A percentile compares a stretch with the other conserved stretches of the same genome.
Evolutionary conservation across 2,113 vertebrate genomes (phyloP).

Genomic region (Bambusicola thoracicus): DNA sequence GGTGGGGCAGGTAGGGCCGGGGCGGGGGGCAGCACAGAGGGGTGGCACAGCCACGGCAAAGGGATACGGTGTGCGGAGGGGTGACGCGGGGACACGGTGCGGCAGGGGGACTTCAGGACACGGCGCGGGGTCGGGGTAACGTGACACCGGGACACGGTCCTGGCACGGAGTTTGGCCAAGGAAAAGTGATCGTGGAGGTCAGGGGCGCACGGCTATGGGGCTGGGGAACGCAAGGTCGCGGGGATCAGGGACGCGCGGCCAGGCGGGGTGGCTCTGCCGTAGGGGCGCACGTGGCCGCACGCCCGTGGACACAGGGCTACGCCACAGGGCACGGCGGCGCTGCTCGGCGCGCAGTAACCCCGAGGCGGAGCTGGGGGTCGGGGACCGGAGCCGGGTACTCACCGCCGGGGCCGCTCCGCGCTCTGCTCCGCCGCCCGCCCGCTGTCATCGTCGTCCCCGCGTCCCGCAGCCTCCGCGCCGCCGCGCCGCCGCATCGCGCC

Average conservation of each 20-base stretch:
- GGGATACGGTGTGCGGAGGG: neutral
- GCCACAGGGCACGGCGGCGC: no score
- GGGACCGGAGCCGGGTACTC: neutral
- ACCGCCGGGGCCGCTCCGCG: neutral
- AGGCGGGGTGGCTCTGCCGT: no score
- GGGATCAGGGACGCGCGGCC: no score
- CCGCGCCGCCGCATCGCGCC: neutral
- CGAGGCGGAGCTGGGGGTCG: neutral
- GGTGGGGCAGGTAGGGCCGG: neutral
- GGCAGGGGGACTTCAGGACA: neutral
- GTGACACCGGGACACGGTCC: rapidly evolving
- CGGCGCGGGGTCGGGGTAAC: rapidly evolving
- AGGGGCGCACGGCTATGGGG: no score
- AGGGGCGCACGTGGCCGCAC: no score
- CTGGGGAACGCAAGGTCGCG: no score
- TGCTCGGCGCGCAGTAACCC: no score
- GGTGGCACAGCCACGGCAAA: neutral
- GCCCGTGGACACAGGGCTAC: neutral
- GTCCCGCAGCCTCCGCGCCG: neutral
- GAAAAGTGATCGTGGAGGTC: neutral
- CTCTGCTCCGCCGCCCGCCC: neutral
- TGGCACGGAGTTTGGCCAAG: rapidly evolving
- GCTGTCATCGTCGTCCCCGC: neutral
- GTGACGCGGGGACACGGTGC: rapidly evolving
- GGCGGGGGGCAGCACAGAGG: neutral